Evolutionary conservation across 2,888 invertebrate genomes (phyloP).

Genomic region (Leucophenga maculata): DNA sequence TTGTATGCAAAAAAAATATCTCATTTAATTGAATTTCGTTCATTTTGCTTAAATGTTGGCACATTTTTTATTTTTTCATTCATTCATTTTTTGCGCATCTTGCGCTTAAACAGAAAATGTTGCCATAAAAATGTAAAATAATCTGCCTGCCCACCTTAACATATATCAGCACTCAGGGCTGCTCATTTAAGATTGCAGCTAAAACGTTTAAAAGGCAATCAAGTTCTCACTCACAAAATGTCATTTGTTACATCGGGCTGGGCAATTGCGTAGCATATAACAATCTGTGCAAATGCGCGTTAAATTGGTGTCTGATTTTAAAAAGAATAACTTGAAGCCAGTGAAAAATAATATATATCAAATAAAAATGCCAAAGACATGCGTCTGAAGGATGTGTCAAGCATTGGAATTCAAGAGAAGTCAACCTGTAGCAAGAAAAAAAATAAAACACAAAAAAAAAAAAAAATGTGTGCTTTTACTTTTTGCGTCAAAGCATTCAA

Average conservation of each 20-base stretch:
- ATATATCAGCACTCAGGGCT: neutral
- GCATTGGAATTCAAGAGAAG: neutral
- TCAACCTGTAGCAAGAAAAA: neutral
- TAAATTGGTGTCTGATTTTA: constrained; percentile 28
- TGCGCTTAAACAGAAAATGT: constrained; percentile 17
- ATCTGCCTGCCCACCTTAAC: no score
- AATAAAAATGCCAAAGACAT: no score
- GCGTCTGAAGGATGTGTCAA: neutral
- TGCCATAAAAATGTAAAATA: neutral
- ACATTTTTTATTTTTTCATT: neutral
- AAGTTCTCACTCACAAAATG: neutral
- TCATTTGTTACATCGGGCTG: neutral
- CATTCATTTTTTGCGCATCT: neutral
- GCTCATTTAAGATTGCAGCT: neutral
- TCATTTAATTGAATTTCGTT: constrained; percentile 16
- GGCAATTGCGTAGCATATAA: neutral
- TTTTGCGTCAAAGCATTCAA: constrained; percentile 11
- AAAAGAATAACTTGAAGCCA: neutral
- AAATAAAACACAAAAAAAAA: constrained; percentile 5
- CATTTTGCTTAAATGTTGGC: neutral
- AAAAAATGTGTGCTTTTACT: constrained; percentile 12
- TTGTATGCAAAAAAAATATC: constrained; percentile 21
- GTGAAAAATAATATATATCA: neutral
- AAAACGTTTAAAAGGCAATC: constrained; percentile 18
- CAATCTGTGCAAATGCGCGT: constrained; percentile 26